Base-by-base conservation (phyloP, 2,797 vertebrate species). In the Nannoperca australis region DNA sequence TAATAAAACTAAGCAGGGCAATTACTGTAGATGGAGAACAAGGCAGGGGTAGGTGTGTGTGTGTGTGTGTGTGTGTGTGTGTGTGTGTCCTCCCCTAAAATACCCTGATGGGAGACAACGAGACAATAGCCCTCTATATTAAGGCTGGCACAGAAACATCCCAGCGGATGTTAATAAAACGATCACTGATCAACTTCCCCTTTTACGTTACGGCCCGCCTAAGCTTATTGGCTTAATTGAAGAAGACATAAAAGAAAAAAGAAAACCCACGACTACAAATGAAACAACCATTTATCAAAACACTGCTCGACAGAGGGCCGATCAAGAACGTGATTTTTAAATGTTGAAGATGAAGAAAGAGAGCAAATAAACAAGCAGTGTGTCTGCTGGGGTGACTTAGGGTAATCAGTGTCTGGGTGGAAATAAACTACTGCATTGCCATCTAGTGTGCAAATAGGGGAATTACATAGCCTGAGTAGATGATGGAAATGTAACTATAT, bases 1-100 rank as follows among this genome's bases (percentile, higher is more conserved):
- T 89, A 87, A 90, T 94, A 94, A 93, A 94, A 92, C 90, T 89
- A 92, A 94, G 88, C 91, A 88, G 89, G 86, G 89, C 92, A 93
- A 95, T 95, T 94, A 92, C 86, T 85, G 91, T 84, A 86, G 86
- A 90, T 93, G 65, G 89, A 86, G 85, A 87, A 82, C 15, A 27
- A 27, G 24, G 24, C 24, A 27, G 24, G 24, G 62, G 79, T 72
- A 71, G 80, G 80, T 79, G 24, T 27, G 24, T 27, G 1, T 27
- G 24, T 27, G 24, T 27, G 24, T 27, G 24, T 27, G 24, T 27
- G 24, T 27, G 24, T 1, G 24, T 1, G 24, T 27, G 24, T 1
- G 24, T 27, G 24, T 27, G 24, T 27, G 70, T 88, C 85, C 87
- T 85, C 81, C 85, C 73, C 74, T 79, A 74, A 88, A 89, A 89